Evolutionary conservation across 2,888 invertebrate genomes (phyloP), one percentile per base, ranked within the genome.

Genomic region (Stenodema calcarata): DNA sequence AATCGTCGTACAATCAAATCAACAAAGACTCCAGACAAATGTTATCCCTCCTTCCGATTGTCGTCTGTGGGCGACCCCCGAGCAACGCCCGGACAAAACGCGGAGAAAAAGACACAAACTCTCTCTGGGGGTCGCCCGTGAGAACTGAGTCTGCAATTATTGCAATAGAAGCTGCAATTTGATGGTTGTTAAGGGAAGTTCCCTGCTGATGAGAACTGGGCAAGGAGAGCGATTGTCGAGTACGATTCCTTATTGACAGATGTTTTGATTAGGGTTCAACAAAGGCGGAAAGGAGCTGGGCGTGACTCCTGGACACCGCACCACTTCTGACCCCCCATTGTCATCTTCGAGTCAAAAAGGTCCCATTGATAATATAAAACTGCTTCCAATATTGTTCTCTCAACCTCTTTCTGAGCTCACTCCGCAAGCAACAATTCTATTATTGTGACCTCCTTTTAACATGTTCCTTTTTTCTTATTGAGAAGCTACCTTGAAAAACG

Each of bases 151-250:
- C 50, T 87, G 79, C 82, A 88, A 88, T 88, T 88, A 88, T 86
- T 87, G 88, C 87, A 88, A 88, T 88, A 87, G 88, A 88, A 88
- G 88, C 88, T 88, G 87, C 87, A 88, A 88, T 88, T 87, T 73
- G 86, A 76, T 42, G 44, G 70, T 81, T 47, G 86, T 73, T 81
- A 44, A 76, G 76, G 81, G 44, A 44, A 78, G 69, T 35, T 69
- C 85, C 87, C 88, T 87, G 88, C 88, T 87, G 88, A 82, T 88
- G 88, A 87, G 88, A 88, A 88, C 69, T 42, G 47, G 9, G 70
- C 47, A 7, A 50, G 70, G 27, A 69, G 62, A 62, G 23, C 42
- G 70, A 41, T 82, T 70, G 41, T 70, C 14, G 16, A 27, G 82
- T 69, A 41, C 41, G 84, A 84, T 75, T 54, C 81, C 62, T 81